Evolutionary conservation across 2,797 vertebrate species (phyloP).

Genomic region (Erpetoichthys calabaricus): DNA sequence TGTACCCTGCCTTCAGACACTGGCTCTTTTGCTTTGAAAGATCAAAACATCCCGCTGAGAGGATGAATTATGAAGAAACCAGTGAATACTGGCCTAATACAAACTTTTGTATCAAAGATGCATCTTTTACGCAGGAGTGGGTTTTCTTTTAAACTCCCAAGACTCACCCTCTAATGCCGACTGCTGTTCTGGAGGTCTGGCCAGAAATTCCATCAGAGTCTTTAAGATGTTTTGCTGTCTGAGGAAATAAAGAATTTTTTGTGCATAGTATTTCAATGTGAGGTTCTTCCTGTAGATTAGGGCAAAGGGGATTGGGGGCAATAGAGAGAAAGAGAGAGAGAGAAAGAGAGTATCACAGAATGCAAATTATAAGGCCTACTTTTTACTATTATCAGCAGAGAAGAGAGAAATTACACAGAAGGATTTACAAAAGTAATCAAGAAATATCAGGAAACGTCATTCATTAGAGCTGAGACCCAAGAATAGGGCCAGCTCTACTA

Average conservation of each 20-base stretch:
- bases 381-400: no score
- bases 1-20: neutral
- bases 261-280: conserved; percentile 93
- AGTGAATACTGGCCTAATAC: no score
- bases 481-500: no score
- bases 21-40: no score
- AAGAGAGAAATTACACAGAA: no score
- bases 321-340: neutral
- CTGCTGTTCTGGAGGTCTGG: conserved; percentile 63
- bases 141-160: neutral
- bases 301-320: neutral
- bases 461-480: no score
- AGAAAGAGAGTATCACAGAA: no score
- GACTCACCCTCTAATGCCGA: conserved; percentile 72
- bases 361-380: no score
- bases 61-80: no score
- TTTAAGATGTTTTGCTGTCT: conserved; percentile 84
- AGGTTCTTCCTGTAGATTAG: conserved; percentile 66
- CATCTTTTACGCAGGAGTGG: no score
- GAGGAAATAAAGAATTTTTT: conserved; percentile 95
- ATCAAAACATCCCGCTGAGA: no score
- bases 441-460: neutral
- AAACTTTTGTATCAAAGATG: no score
- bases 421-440: neutral
- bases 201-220: conserved; percentile 77